Base-by-base conservation (phyloP, 2,888 invertebrate genomes). In the Oscheius sp. region DNA sequence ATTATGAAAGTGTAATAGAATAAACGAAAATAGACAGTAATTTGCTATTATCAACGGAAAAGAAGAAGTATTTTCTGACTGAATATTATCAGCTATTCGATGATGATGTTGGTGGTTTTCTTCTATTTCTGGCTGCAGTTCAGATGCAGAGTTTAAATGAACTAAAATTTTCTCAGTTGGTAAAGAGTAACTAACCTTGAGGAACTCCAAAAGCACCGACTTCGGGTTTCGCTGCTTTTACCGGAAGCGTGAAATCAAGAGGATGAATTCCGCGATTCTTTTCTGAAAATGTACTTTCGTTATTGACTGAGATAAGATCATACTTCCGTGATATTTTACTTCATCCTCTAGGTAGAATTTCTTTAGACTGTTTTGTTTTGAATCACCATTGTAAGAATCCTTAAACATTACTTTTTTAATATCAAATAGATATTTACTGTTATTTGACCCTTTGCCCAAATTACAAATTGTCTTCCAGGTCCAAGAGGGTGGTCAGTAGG, bases 401-500 rank as follows among this genome's bases (percentile, higher is more conserved):
- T 69, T n/a, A 42, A 67, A 53, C n/a, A n/a, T n/a, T n/a, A n/a
- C 8, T n/a, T 45, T 52, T 53, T 53, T 53, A 29, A 39, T 3
- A 29, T 3, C 39, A 61, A 42, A 61, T 17, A 37, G 29, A 8
- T 12, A n/a, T 12, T 61, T 48, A 75, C 72, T 46, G 69, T 68
- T 37, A 65, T 71, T 33, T 81, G 80, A 17, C 83, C 84, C 55
- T 85, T 85, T 12, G 85, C 81, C 78, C 82, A 82, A 27, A 80
- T 72, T 10, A 81, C 76, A 31, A 80, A 72, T 10, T 82, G 69
- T 27, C 74, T 70, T 23, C 80, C 78, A 0, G 85, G 85, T 12
- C 85, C 85, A 6, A 85, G 68, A 20, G 85, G 85, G 53, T 85
- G 85, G 45, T 85, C 85, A 0, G 84, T 79, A n/a, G 84, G 84